Evolutionary conservation across 1,140 invertebrate genomes (phyloP).

Genomic region (Pseudoatta argentina): DNA sequence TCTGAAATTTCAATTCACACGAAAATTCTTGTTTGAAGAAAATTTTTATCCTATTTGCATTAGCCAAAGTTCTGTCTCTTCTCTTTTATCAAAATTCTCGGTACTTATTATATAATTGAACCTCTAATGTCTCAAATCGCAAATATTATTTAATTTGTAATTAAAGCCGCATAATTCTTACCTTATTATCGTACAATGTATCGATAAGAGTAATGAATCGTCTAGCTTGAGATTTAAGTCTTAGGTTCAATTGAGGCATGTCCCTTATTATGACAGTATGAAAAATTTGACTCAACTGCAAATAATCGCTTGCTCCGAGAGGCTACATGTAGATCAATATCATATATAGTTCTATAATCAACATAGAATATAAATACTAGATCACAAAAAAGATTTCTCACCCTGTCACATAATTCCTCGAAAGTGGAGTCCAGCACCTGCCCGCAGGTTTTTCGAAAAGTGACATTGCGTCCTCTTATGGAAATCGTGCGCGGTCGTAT

Average conservation of each 20-base stretch:
- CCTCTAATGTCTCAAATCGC: conserved; percentile 27
- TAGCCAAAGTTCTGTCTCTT: not conserved
- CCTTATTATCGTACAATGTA: conserved; percentile 98
- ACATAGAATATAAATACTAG: not conserved
- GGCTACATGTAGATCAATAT: conserved; percentile 88
- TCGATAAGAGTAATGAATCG: conserved; percentile 99
- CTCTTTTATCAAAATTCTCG: not conserved
- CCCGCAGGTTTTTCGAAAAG: conserved; percentile 96
- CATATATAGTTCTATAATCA: not conserved
- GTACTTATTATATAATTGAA: conserved; percentile 23
- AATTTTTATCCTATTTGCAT: no score
- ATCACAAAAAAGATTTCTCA: conserved; percentile 85
- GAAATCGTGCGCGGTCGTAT: conserved; percentile 93
- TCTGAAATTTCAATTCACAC: no score
- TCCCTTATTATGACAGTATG: conserved; percentile 97
- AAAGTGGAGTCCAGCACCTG: conserved; percentile 96
- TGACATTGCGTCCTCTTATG: conserved; percentile 95
- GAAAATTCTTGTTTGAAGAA: no score
- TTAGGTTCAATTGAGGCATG: conserved; percentile 93
- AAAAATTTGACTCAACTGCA: conserved; percentile 96
- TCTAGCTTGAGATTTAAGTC: conserved; percentile 93
- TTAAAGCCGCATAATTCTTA: conserved; percentile 80
- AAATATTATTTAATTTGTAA: conserved; percentile 14
- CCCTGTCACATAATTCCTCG: conserved; percentile 95
- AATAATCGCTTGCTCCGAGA: conserved; percentile 97